phyloP scores from a whole-genome alignment of 2,888 invertebrate species.

The Mythimna albipuncta region DNA sequence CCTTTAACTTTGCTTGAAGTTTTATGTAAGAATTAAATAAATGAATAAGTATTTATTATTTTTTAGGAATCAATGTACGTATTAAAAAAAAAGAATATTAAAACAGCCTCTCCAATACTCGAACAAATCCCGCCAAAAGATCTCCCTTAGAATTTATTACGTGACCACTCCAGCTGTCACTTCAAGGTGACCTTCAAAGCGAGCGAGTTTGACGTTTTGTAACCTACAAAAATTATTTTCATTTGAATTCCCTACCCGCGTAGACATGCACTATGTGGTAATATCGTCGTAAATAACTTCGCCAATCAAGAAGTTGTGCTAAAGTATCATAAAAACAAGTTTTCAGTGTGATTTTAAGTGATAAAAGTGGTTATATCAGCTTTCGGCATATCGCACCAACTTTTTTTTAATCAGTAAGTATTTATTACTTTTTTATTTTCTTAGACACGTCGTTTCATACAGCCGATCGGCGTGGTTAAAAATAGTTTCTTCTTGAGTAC shows the following conservation, averaged over 20 bases:
- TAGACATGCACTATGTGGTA: constrained; percentile 78
- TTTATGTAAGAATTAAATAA: no score
- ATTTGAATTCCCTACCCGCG: constrained; percentile 87
- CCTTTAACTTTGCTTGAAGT: no score
- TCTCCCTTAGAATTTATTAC: constrained; percentile 13
- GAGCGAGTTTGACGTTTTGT: constrained; percentile 83
- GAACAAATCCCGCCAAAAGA: background rate
- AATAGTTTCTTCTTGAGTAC: constrained; percentile 69
- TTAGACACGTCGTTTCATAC: constrained; percentile 69
- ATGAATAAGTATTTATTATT: no score
- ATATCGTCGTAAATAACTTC: constrained; percentile 76
- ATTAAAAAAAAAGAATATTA: no score
- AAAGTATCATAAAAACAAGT: constrained; percentile 72
- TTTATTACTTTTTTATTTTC: constrained; percentile 69
- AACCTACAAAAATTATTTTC: constrained; percentile 80
- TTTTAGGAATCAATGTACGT: no score
- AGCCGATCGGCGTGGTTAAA: constrained; percentile 72
- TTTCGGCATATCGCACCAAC: constrained; percentile 50
- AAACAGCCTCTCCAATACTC: no score
- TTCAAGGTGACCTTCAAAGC: constrained; percentile 88
- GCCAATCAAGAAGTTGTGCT: constrained; percentile 68
- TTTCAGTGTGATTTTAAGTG: constrained; percentile 80
- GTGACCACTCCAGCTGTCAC: constrained; percentile 72
- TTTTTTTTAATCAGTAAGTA: constrained; percentile 76
- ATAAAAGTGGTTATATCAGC: constrained; percentile 71